These are phyloP conservation scores for Silurus lanzhouensis DNA, from an alignment of 2,797 vertebrate species.

Conservation along the genomic window DNA sequence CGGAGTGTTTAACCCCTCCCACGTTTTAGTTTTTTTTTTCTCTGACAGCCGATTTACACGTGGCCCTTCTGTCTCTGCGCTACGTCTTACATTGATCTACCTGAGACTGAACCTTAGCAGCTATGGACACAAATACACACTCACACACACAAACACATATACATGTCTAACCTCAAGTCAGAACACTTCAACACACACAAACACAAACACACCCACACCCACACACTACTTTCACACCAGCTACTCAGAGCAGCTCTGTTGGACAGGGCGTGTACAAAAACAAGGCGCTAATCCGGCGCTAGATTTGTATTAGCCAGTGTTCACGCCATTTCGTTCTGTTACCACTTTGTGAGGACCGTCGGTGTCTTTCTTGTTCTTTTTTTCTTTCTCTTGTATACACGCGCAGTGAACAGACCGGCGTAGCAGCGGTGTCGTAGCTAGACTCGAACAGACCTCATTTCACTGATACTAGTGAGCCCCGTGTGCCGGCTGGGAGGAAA, in stretches of 20 bases:
- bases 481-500: slow-evolving; percentile 60
- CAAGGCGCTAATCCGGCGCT: background rate
- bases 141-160: slow-evolving; percentile 29
- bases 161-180: slow-evolving; percentile 34
- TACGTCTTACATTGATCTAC: slow-evolving; percentile 69
- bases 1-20: slow-evolving; percentile 26
- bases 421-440: slow-evolving; percentile 3
- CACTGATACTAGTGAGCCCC: slow-evolving; percentile 68
- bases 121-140: slow-evolving; percentile 52
- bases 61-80: slow-evolving; percentile 80
- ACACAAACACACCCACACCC: slow-evolving; percentile 37
- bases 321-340: slow-evolving; percentile 58
- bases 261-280: slow-evolving; percentile 10
- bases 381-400: slow-evolving; percentile 4
- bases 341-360: slow-evolving; percentile 43
- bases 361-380: slow-evolving; percentile 18
- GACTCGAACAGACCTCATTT: slow-evolving; percentile 48
- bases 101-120: slow-evolving; percentile 48
- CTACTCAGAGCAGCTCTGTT: slow-evolving; percentile 61
- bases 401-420: background rate
- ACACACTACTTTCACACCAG: slow-evolving; percentile 65
- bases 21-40: background rate
- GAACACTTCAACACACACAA: slow-evolving; percentile 43
- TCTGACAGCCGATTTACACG: slow-evolving; percentile 25
- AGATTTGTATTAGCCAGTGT: slow-evolving; percentile 55